Evolutionary conservation across 2,113 vertebrate genomes (phyloP).

Genomic region (Ciconia stormi): DNA sequence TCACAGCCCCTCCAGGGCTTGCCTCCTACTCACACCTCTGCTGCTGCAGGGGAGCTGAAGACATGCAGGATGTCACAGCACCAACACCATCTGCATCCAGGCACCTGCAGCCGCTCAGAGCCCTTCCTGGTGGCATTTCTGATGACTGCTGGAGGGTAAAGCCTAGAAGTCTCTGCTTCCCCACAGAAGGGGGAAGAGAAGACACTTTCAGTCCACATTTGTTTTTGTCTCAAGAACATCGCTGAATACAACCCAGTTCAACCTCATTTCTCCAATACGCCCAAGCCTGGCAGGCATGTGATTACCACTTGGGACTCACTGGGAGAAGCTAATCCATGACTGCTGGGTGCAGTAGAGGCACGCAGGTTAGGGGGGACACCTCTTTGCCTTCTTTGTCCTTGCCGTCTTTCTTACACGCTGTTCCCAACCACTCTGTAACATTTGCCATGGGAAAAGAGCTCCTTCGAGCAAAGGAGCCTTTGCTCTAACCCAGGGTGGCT

Average conservation of each 20-base stretch:
- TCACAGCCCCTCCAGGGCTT: background rate
- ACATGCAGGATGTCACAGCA: background rate
- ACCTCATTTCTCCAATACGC: background rate
- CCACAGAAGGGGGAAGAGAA: background rate
- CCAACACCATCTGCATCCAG: background rate
- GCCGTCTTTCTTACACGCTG: background rate
- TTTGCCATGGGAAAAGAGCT: background rate
- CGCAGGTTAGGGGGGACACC: too few relatives aligned
- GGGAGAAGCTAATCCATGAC: background rate
- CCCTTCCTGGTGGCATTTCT: background rate
- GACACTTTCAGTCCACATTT: background rate
- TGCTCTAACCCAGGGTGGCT: background rate
- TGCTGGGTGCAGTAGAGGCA: background rate
- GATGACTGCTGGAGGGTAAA: background rate
- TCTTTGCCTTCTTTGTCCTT: too few relatives aligned
- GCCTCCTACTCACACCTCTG: background rate
- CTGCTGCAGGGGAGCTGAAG: background rate
- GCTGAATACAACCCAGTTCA: background rate
- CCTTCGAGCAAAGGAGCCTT: background rate
- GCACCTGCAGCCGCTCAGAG: background rate
- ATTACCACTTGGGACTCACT: background rate
- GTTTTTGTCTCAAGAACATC: background rate
- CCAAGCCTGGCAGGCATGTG: background rate
- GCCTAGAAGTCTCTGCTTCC: background rate
- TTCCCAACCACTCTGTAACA: fast-evolving